phyloP scores from a whole-genome alignment of 2,888 invertebrate species.

The Lacanobia oleracea region DNA sequence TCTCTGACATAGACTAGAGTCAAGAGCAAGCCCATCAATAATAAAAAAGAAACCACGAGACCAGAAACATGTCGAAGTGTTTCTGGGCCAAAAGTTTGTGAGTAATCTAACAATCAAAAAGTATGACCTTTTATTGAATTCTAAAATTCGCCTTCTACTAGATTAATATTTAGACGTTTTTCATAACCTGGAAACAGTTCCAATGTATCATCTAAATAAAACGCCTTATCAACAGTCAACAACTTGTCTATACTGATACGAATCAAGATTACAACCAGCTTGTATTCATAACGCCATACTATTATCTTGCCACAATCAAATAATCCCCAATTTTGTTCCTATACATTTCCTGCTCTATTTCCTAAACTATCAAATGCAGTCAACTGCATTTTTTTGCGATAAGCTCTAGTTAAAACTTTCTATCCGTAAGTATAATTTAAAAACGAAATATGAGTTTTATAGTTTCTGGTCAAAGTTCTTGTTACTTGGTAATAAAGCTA shows the following conservation, averaged over 20 bases:
- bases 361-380: conserved; percentile 35
- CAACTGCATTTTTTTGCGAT: conserved; percentile 57
- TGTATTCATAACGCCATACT: conserved; percentile 32
- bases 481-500: conserved; percentile 3
- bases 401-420: conserved; percentile 66
- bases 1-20: too few relatives aligned
- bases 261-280: conserved; percentile 52
- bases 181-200: conserved; percentile 47
- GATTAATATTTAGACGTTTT: neutral
- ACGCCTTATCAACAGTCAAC: conserved; percentile 64
- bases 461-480: neutral
- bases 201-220: conserved; percentile 40
- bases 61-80: too few relatives aligned
- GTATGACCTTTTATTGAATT: neutral
- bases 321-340: conserved; percentile 81
- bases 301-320: conserved; percentile 63
- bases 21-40: too few relatives aligned
- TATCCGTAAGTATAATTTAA: conserved; percentile 22
- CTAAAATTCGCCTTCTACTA: neutral
- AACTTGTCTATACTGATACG: conserved; percentile 47
- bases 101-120: neutral
- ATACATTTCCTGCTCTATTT: conserved; percentile 65
- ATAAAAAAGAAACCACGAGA: too few relatives aligned
- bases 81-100: too few relatives aligned
- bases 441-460: neutral